phyloP scores from a whole-genome alignment of 2,113 vertebrate genomes.

The Siniperca knerii region DNA sequence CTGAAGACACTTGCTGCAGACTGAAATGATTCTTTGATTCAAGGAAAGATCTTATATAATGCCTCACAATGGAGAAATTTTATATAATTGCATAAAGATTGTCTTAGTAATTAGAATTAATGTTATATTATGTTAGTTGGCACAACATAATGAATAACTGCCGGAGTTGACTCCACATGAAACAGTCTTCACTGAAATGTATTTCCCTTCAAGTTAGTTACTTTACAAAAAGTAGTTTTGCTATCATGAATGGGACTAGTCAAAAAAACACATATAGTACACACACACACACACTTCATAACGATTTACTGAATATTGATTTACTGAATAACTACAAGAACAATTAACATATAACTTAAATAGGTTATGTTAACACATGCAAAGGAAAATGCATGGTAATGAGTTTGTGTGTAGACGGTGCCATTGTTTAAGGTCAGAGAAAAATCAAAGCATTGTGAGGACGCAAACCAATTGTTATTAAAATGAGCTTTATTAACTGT shows the following conservation, averaged over 20 bases:
- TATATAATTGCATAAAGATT: slow-evolving; percentile 64
- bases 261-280: not conserved
- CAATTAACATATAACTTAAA: slow-evolving; percentile 6
- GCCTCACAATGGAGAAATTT: slow-evolving; percentile 64
- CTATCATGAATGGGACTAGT: not conserved
- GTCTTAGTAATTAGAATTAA: slow-evolving; percentile 61
- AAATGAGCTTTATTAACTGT: not conserved
- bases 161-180: not conserved
- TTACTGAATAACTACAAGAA: not conserved
- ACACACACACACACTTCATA: not conserved
- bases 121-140: slow-evolving; percentile 35
- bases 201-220: slow-evolving; percentile 16
- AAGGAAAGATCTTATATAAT: slow-evolving; percentile 84
- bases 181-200: slow-evolving; percentile 9
- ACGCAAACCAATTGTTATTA: not conserved
- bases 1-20: slow-evolving; percentile 87
- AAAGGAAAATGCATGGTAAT: not conserved
- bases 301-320: not conserved
- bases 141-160: slow-evolving; percentile 1
- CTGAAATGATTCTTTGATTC: slow-evolving; percentile 87
- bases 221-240: slow-evolving; percentile 11
- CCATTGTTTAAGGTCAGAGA: slow-evolving; percentile 1
- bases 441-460: slow-evolving; percentile 22
- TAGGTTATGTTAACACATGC: not conserved
- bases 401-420: not conserved